These are phyloP conservation scores for Pediacus dermestoides DNA, from an alignment of 2,888 invertebrate species.

Conservation along the genomic window DNA sequence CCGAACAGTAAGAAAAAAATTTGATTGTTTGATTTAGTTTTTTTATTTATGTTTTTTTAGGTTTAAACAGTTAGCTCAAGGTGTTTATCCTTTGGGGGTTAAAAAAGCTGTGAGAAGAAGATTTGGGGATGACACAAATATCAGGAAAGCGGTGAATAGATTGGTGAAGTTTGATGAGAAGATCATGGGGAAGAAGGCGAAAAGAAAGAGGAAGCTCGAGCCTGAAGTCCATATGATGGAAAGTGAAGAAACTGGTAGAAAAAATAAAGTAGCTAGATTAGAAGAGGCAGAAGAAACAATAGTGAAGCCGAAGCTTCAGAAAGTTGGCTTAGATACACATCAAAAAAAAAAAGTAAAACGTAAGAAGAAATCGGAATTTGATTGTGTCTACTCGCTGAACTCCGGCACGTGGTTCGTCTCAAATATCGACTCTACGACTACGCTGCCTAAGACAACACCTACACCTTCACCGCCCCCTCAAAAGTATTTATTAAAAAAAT, in stretches of 20 bases:
- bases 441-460: too few relatives aligned
- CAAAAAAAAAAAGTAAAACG: too few relatives aligned
- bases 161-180: conserved; percentile 44
- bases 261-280: conserved; percentile 18
- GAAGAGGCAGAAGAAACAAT: too few relatives aligned
- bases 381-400: too few relatives aligned
- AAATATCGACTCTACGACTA: too few relatives aligned
- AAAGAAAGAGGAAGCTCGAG: conserved; percentile 27
- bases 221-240: too few relatives aligned
- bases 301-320: too few relatives aligned
- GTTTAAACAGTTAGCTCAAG: conserved; percentile 57
- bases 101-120: conserved; percentile 50
- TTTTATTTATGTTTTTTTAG: conserved; percentile 43
- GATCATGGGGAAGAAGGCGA: conserved; percentile 42
- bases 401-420: too few relatives aligned
- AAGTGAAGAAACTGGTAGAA: conserved; percentile 22
- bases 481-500: too few relatives aligned
- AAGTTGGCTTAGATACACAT: too few relatives aligned
- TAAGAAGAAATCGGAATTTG: too few relatives aligned
- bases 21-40: not conserved
- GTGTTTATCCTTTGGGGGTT: conserved; percentile 66
- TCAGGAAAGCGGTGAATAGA: conserved; percentile 40
- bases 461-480: too few relatives aligned
- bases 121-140: conserved; percentile 32
- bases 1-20: conserved; percentile 50